Percentiles rank a stretch among this genome's conserved stretches.
Evolutionary conservation across 2,888 invertebrate species (phyloP).

Genomic region (Brachynemurus nebulosus): DNA sequence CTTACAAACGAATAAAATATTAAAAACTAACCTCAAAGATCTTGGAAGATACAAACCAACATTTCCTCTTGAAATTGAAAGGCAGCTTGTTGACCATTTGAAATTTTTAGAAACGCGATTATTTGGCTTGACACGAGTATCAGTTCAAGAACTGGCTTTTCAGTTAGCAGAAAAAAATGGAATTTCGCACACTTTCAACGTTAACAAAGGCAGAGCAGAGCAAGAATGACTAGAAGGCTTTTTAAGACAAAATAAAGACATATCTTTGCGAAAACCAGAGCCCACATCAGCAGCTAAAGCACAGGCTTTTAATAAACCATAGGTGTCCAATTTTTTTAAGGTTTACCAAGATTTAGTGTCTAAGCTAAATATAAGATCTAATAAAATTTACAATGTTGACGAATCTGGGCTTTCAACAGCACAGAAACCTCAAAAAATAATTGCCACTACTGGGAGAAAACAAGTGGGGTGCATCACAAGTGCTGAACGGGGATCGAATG

Average conservation of each 20-base stretch:
- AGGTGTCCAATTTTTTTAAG: conserved; percentile 3
- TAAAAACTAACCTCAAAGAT: not conserved
- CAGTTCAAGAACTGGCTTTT: conserved; percentile 2
- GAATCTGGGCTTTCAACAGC: conserved; percentile 31
- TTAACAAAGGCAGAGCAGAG: not conserved
- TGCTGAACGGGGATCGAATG: conserved; percentile 26
- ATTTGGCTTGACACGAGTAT: not conserved
- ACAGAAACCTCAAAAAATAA: conserved; percentile 25
- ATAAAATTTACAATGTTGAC: conserved; percentile 30
- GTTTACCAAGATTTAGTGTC: conserved; percentile 5
- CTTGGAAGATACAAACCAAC: not conserved
- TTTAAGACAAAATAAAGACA: conserved; percentile 5
- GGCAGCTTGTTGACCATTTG: not conserved
- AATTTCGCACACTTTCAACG: not conserved
- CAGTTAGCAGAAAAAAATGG: not conserved
- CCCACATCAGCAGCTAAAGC: conserved; percentile 5
- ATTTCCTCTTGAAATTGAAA: conserved; percentile 2
- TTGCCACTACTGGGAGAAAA: conserved; percentile 26
- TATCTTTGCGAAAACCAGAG: conserved; percentile 7
- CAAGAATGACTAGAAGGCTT: conserved; percentile 1
- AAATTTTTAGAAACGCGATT: conserved; percentile 1
- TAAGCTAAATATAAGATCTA: conserved; percentile 17
- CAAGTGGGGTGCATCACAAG: conserved; percentile 28
- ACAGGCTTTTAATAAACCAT: conserved; percentile 3
- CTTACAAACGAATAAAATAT: conserved; percentile 7